Conservation (phyloP, 2,888 invertebrate species). For the Amphipyra tragopoginis region DNA sequence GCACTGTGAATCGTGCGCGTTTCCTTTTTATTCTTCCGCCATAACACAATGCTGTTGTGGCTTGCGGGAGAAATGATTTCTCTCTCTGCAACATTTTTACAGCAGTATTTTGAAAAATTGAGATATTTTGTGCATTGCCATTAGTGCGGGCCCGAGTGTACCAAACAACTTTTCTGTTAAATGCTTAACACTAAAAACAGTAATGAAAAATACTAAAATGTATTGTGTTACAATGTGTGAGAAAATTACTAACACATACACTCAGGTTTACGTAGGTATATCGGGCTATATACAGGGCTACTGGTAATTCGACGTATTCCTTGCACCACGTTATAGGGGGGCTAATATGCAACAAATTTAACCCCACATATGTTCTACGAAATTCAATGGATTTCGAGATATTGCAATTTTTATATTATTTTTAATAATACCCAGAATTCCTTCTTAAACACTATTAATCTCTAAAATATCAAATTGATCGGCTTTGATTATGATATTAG, state of each 20-base stretch:
- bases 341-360: too few relatives aligned
- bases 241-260: not conserved
- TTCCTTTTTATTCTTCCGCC: constrained; percentile 44
- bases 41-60: constrained; percentile 38
- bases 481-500: too few relatives aligned
- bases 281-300: constrained; percentile 2
- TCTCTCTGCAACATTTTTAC: constrained; percentile 32
- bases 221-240: constrained; percentile 5
- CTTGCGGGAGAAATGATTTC: constrained; percentile 39
- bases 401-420: too few relatives aligned
- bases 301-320: too few relatives aligned
- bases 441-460: too few relatives aligned
- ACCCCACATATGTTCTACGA: too few relatives aligned
- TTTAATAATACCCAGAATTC: too few relatives aligned
- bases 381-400: too few relatives aligned
- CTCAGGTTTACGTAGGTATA: constrained; percentile 1
- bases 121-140: constrained; percentile 37
- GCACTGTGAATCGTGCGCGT: constrained; percentile 37
- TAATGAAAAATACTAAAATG: constrained; percentile 23
- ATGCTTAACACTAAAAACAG: constrained; percentile 11
- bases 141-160: constrained; percentile 26
- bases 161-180: constrained; percentile 6
- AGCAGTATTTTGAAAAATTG: constrained; percentile 31
- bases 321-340: too few relatives aligned
- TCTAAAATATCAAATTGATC: too few relatives aligned